Percentiles rank a stretch among this genome's conserved stretches.
Evolutionary conservation across 1,140 invertebrate genomes (phyloP).

Genomic region (Streblospio benedicti): DNA sequence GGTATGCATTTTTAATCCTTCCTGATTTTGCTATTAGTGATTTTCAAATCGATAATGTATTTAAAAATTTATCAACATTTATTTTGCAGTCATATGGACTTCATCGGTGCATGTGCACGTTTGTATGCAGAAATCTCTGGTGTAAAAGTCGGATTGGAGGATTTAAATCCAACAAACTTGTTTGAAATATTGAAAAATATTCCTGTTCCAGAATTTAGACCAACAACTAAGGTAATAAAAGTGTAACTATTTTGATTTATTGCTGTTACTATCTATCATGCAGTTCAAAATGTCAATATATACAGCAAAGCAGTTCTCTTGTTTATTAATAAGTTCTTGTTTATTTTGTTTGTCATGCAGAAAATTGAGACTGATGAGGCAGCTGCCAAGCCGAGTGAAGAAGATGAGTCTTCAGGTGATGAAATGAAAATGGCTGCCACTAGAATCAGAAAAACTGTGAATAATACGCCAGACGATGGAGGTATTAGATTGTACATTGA

Average conservation of each 20-base stretch:
- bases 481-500: too few relatives aligned
- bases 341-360: too few relatives aligned
- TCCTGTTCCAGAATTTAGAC: conserved; percentile 24
- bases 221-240: conserved; percentile 25
- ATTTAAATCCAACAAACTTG: conserved; percentile 15
- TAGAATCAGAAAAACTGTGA: too few relatives aligned
- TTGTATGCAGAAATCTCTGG: conserved; percentile 30
- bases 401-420: not conserved
- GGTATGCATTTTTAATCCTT: too few relatives aligned
- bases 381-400: conserved; percentile 20
- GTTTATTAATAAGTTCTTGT: too few relatives aligned
- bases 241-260: too few relatives aligned
- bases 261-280: too few relatives aligned
- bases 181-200: conserved; percentile 16
- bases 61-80: not conserved
- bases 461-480: too few relatives aligned
- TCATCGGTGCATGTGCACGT: conserved; percentile 34
- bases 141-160: conserved; percentile 13
- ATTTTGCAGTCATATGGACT: conserved; percentile 34
- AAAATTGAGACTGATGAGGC: conserved; percentile 35
- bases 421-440: not conserved
- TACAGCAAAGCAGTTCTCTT: too few relatives aligned
- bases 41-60: not conserved
- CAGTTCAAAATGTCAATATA: too few relatives aligned
- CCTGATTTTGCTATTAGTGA: too few relatives aligned